Percentiles rank a stretch among this genome's conserved stretches.
Conservation (phyloP, 1,140 invertebrate genomes). For the Meteorus sp. region DNA sequence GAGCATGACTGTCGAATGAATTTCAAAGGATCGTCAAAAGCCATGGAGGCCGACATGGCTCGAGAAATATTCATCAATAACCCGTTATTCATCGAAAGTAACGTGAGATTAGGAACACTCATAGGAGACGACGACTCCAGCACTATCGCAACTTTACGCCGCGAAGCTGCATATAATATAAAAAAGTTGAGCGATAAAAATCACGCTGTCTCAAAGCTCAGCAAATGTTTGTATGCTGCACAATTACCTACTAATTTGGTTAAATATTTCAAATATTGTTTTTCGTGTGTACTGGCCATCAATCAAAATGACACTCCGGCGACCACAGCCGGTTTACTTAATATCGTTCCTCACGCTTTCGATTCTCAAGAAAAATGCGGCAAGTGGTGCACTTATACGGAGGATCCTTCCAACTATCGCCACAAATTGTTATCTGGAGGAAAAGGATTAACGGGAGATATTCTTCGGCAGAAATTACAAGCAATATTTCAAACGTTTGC, state of each 20-base stretch:
- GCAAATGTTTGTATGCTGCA: conserved; percentile 14
- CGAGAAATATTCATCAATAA: conserved; percentile 4
- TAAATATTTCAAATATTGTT: conserved; percentile 19
- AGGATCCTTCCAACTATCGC: conserved; percentile 9
- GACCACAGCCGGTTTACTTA: conserved; percentile 10
- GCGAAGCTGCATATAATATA: conserved; percentile 11
- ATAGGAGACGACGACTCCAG: conserved; percentile 20
- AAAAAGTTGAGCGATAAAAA: conserved; percentile 20
- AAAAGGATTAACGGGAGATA: conserved; percentile 4
- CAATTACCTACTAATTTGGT: background rate
- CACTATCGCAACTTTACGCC: conserved; percentile 13
- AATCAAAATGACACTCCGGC: conserved; percentile 14
- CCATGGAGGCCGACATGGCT: conserved; percentile 16
- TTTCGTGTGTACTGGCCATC: background rate
- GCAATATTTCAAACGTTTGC: conserved; percentile 15
- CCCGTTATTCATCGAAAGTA: background rate
- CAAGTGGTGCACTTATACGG: conserved; percentile 14
- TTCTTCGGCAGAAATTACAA: background rate
- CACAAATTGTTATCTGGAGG: conserved; percentile 16
- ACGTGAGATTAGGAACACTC: conserved; percentile 6
- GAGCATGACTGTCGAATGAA: conserved; percentile 11
- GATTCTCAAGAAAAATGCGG: conserved; percentile 10
- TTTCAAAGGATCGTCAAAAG: conserved; percentile 17
- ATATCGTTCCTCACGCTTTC: conserved; percentile 15
- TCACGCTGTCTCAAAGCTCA: conserved; percentile 7